A percentile compares a stretch with the other conserved stretches of the same genome.
Conservation (phyloP, 1,140 invertebrate species). For the Drosophila nikananu region DNA sequence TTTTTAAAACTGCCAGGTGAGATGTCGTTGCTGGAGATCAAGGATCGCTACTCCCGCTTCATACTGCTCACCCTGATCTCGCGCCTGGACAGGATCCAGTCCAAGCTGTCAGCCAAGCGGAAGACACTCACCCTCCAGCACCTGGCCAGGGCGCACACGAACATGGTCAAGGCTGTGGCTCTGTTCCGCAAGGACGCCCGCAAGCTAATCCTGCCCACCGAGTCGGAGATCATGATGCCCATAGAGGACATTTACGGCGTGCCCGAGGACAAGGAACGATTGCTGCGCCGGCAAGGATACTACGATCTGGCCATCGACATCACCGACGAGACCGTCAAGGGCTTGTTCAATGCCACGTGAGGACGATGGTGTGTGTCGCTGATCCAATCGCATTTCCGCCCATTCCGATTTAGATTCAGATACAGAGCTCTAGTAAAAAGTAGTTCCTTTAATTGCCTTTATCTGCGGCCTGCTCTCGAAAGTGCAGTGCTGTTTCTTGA, state of each 20-base stretch:
- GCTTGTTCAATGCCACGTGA: slow-evolving; percentile 68
- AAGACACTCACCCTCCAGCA: slow-evolving; percentile 58
- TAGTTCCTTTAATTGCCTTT: slow-evolving; percentile 62
- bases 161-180: slow-evolving; percentile 72
- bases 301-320: slow-evolving; percentile 70
- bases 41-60: slow-evolving; percentile 77
- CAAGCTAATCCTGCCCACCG: slow-evolving; percentile 75
- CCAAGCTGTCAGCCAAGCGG: slow-evolving; percentile 52
- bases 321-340: slow-evolving; percentile 70
- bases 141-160: slow-evolving; percentile 62
- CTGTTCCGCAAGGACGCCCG: slow-evolving; percentile 80
- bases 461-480: slow-evolving; percentile 33
- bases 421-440: slow-evolving; percentile 36
- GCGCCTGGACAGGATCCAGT: slow-evolving; percentile 72
- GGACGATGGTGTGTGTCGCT: not conserved
- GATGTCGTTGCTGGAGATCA: slow-evolving; percentile 74
- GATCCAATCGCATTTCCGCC: not conserved
- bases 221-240: slow-evolving; percentile 73
- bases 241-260: slow-evolving; percentile 80
- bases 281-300: slow-evolving; percentile 61
- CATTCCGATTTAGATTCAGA: slow-evolving; percentile 8
- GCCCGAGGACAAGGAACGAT: slow-evolving; percentile 68
- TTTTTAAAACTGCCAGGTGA: slow-evolving; percentile 14
- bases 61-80: slow-evolving; percentile 74
- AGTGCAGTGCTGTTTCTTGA: slow-evolving; percentile 44